Conservation (phyloP, 2,888 invertebrate species). For the Nephrotoma flavescens region DNA sequence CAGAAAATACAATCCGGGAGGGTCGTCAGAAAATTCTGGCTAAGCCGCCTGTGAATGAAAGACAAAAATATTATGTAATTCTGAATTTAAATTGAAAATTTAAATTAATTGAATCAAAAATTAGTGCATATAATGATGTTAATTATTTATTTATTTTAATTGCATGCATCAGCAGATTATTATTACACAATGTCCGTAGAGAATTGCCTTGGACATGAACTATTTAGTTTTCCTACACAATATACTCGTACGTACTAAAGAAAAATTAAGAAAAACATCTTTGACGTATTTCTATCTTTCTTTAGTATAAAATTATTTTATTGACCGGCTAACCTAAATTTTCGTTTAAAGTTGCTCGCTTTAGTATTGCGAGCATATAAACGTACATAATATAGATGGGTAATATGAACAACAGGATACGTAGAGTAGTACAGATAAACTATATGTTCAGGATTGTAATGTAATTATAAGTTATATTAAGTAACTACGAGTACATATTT, state of each 20-base stretch:
- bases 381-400: not conserved
- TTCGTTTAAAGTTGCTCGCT: not conserved
- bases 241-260: not conserved
- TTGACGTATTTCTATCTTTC: not conserved
- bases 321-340: not conserved
- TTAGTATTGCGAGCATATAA: not conserved
- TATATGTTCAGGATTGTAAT: not conserved
- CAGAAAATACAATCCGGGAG: conserved; percentile 32
- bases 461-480: not conserved
- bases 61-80: not conserved
- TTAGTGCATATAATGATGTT: not conserved
- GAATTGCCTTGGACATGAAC: not conserved
- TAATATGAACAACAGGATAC: not conserved
- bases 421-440: not conserved
- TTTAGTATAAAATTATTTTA: not conserved
- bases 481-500: not conserved
- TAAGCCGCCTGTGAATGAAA: conserved; percentile 31
- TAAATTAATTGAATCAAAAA: not conserved
- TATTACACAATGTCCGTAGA: not conserved
- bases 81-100: not conserved
- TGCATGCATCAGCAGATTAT: not conserved
- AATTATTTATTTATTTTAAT: not conserved
- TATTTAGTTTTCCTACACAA: not conserved
- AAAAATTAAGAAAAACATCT: not conserved
- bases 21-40: conserved; percentile 32